phyloP scores from a whole-genome alignment of 2,113 vertebrate species.

The Lepus americanus region DNA sequence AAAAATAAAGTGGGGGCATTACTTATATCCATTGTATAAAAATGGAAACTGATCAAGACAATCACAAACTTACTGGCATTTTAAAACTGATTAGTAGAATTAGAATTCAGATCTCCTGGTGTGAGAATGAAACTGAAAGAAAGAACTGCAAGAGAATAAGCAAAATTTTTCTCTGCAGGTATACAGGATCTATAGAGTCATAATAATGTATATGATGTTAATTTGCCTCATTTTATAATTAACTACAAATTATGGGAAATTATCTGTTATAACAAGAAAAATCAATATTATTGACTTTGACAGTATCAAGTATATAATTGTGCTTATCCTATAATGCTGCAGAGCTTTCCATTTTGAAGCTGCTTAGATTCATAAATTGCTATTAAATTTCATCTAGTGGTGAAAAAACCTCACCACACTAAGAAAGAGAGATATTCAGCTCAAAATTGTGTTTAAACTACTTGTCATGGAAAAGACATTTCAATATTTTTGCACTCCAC shows the following conservation, averaged over 20 bases:
- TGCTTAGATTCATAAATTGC: constrained; percentile 5
- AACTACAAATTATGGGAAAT: constrained; percentile 23
- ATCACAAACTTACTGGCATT: not conserved
- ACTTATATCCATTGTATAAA: not conserved
- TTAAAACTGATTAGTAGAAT: not conserved
- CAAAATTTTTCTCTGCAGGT: not conserved
- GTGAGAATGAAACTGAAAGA: too few species aligned
- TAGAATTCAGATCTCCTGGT: not conserved
- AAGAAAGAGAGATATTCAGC: not conserved
- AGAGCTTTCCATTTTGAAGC: not conserved
- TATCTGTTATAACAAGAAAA: constrained; percentile 20
- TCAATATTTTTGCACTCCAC: not conserved
- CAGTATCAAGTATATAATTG: not conserved
- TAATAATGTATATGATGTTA: not conserved
- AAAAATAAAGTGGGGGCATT: not conserved
- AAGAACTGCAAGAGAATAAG: not conserved
- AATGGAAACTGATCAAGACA: not conserved
- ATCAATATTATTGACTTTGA: constrained; percentile 2
- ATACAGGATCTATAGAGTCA: not conserved
- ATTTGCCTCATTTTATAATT: constrained; percentile 39
- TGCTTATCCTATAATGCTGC: not conserved
- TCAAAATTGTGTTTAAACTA: not conserved
- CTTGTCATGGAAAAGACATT: not conserved
- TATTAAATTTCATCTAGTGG: constrained; percentile 32
- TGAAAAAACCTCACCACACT: not conserved